Evolutionary conservation across 1,140 invertebrate genomes (phyloP), one percentile per base, ranked within the genome.

Genomic region (Zaprionus africanus): DNA sequence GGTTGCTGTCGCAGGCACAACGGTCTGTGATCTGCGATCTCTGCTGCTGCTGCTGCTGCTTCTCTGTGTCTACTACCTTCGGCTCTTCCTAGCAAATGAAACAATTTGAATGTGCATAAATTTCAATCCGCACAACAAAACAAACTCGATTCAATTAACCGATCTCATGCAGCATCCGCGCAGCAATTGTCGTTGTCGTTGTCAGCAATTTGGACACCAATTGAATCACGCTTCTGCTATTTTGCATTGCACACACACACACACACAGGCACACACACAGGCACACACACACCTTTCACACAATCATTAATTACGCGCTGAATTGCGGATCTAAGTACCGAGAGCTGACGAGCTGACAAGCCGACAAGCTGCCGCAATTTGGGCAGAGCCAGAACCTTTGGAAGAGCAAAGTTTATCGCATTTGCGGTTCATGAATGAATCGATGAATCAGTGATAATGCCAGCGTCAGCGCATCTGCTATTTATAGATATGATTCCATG

Each of bases 51-150:
- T 11, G 31, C 9, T 31, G 31, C 31, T 34, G 31, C 9, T 34
- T 0, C 31, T 34, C 31, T 34, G 9, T 34, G 31, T 34, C 4
- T 41, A n/a, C 26, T 24, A 49, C 46, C 28, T 38, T 26, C 43
- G 24, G 38, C 28, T 68, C 58, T 63, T 75, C 64, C 78, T 78
- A 17, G 5, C 28, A 81, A 88, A 88, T 88, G 84, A 87, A 74
- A 84, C 84, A 64, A 87, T 87, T 87, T 81, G 70, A 87, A 87
- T 87, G 85, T 78, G 87, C 87, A 87, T 82, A 84, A 78, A 72
- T 69, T 77, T 72, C 31, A 70, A 60, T 46, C 38, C 31, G 19
- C 12, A 15, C 12, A 15, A 26, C 53, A 49, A 64, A 41, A 65
- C 38, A 49, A 57, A 76, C 22, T 75, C 74, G 81, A 87, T 67